phyloP scores from a whole-genome alignment of 2,113 vertebrate genomes.

The Polypterus bichir region DNA sequence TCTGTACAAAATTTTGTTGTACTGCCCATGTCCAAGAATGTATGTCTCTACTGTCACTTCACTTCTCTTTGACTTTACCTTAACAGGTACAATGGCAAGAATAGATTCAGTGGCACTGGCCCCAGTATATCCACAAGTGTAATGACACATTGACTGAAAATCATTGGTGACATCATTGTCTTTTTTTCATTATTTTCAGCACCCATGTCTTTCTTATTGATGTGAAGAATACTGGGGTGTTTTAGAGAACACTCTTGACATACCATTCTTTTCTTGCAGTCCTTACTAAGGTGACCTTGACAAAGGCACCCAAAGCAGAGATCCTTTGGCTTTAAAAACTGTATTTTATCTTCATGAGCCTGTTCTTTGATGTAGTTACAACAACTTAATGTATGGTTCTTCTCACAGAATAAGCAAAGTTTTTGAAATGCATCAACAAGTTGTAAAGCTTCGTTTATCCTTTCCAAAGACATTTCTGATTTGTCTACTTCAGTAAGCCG shows the following conservation, averaged over 20 bases:
- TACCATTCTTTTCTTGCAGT: conserved; percentile 5
- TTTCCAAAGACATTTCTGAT: not conserved
- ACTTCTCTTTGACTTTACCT: not conserved
- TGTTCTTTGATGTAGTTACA: conserved; percentile 8
- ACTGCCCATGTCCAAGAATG: not conserved
- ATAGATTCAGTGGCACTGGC: not conserved
- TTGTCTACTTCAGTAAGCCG: not conserved
- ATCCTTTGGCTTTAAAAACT: conserved; percentile 11
- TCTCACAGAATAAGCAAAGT: conserved; percentile 4
- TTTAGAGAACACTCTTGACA: conserved; percentile 5
- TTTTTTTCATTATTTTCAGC: not conserved
- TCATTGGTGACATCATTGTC: not conserved
- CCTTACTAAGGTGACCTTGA: conserved; percentile 6
- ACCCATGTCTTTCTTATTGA: not conserved
- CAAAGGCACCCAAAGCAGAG: conserved; percentile 20
- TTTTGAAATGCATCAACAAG: not conserved
- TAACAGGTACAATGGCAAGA: not conserved
- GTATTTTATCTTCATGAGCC: conserved; percentile 2
- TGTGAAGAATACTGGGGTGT: conserved; percentile 8
- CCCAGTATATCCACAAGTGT: not conserved
- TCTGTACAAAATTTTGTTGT: not conserved
- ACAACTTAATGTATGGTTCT: conserved; percentile 1
- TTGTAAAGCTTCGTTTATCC: no score
- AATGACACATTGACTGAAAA: not conserved
- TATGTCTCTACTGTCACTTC: conserved; percentile 1